Conservation (phyloP, 2,797 vertebrate species). For the Staurois parvus region DNA sequence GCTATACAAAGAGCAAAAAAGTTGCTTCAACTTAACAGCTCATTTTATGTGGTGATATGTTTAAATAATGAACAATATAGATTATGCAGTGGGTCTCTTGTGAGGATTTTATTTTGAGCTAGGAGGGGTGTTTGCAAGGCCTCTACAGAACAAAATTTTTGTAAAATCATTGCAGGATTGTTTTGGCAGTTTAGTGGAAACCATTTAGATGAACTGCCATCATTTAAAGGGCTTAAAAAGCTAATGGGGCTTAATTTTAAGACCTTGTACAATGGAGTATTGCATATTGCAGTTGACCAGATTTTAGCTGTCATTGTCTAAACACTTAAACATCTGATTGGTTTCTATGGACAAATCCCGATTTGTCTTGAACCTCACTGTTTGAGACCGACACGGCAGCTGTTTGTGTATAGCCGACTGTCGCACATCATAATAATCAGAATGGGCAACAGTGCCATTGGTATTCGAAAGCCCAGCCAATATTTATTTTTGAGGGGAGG, state of each 20-base stretch:
- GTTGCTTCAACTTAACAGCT: slow-evolving; percentile 69
- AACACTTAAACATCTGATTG: background rate
- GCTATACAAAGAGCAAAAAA: slow-evolving; percentile 66
- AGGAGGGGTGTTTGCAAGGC: slow-evolving; percentile 62
- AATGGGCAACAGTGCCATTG: background rate
- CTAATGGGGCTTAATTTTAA: slow-evolving; percentile 52
- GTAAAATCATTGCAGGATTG: slow-evolving; percentile 64
- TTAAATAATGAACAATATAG: slow-evolving; percentile 65
- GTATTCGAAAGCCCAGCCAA: too few relatives aligned
- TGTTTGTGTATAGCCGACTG: background rate
- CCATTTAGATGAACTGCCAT: background rate
- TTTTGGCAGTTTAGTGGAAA: slow-evolving; percentile 78
- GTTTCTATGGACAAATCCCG: background rate
- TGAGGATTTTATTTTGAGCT: slow-evolving; percentile 69
- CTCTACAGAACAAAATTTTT: slow-evolving; percentile 72
- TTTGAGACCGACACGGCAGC: background rate
- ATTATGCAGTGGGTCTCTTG: slow-evolving; percentile 75
- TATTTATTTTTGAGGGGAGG: too few relatives aligned
- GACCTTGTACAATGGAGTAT: slow-evolving; percentile 62
- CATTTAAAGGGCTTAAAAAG: slow-evolving; percentile 64
- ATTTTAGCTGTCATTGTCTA: background rate
- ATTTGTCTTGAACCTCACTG: background rate
- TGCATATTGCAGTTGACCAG: slow-evolving; percentile 63
- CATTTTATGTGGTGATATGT: slow-evolving; percentile 65
- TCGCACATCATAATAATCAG: background rate